Conservation (phyloP, 2,888 invertebrate genomes). For the Tridacna gigas region DNA sequence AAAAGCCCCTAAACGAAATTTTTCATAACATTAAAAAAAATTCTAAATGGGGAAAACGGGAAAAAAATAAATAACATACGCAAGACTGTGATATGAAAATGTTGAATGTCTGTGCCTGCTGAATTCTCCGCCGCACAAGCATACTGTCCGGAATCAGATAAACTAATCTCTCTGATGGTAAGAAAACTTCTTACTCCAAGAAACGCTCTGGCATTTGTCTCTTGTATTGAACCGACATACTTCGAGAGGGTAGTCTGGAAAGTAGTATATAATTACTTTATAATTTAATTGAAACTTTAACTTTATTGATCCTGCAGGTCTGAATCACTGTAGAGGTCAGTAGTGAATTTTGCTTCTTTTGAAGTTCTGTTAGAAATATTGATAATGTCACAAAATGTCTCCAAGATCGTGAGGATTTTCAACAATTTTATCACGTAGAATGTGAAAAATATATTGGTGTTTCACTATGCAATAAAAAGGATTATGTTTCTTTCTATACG, state of each 20-base stretch:
- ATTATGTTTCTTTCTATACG: too few species aligned
- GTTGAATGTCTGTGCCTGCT: slow-evolving; percentile 38
- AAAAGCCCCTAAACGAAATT: too few species aligned
- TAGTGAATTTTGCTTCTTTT: not conserved
- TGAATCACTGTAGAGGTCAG: too few species aligned
- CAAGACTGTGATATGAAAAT: slow-evolving; percentile 45
- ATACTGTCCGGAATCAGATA: slow-evolving; percentile 52
- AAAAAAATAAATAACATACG: slow-evolving; percentile 54
- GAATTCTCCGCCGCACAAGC: slow-evolving; percentile 61
- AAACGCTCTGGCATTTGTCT: slow-evolving; percentile 29
- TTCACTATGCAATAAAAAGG: too few species aligned
- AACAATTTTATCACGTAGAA: too few species aligned
- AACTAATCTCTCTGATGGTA: slow-evolving; percentile 44
- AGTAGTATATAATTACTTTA: not conserved
- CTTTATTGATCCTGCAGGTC: too few species aligned
- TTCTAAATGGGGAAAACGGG: too few species aligned
- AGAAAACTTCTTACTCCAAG: slow-evolving; percentile 52
- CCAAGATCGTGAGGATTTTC: too few species aligned
- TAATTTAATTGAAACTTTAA: too few species aligned
- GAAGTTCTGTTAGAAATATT: not conserved
- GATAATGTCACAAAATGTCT: too few species aligned
- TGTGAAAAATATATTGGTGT: too few species aligned
- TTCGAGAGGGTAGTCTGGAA: slow-evolving; percentile 29
- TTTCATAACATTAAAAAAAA: too few species aligned
- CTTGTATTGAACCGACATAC: slow-evolving; percentile 39